These are phyloP conservation scores for Parthenolecanium corni DNA, from an alignment of 2,888 invertebrate genomes.

Conservation along the genomic window DNA sequence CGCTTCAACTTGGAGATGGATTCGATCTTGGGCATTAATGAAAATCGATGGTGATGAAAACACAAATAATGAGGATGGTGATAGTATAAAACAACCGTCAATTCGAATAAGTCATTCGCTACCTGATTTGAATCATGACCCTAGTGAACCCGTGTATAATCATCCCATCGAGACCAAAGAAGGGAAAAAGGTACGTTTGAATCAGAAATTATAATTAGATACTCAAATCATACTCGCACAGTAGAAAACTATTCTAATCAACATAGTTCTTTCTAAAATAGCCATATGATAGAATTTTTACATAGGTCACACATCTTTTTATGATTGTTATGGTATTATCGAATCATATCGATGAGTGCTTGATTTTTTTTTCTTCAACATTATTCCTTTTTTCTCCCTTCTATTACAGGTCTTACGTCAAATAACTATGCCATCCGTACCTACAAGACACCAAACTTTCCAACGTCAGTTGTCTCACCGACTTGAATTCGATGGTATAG, in stretches of 20 bases:
- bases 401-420: slow-evolving; percentile 57
- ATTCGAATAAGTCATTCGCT: slow-evolving; percentile 64
- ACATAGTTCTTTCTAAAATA: no score
- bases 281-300: no score
- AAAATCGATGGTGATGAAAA: slow-evolving; percentile 34
- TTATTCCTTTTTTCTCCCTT: slow-evolving; percentile 11
- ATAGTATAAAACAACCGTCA: slow-evolving; percentile 52
- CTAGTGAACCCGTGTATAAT: slow-evolving; percentile 31
- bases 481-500: slow-evolving; percentile 54
- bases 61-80: slow-evolving; percentile 39
- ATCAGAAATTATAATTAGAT: no score
- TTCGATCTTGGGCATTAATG: slow-evolving; percentile 36
- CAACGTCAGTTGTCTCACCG: slow-evolving; percentile 70
- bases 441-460: slow-evolving; percentile 68
- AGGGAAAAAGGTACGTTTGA: slow-evolving; percentile 18
- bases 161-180: slow-evolving; percentile 4
- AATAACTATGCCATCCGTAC: slow-evolving; percentile 69
- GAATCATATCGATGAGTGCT: no score
- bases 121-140: slow-evolving; percentile 58
- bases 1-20: slow-evolving; percentile 60
- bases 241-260: no score
- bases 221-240: no score
- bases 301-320: no score
- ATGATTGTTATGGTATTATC: no score
- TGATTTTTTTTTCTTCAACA: no score